Evolutionary conservation across 2,113 vertebrate species (phyloP).

Genomic region (Syngnathus floridae): DNA sequence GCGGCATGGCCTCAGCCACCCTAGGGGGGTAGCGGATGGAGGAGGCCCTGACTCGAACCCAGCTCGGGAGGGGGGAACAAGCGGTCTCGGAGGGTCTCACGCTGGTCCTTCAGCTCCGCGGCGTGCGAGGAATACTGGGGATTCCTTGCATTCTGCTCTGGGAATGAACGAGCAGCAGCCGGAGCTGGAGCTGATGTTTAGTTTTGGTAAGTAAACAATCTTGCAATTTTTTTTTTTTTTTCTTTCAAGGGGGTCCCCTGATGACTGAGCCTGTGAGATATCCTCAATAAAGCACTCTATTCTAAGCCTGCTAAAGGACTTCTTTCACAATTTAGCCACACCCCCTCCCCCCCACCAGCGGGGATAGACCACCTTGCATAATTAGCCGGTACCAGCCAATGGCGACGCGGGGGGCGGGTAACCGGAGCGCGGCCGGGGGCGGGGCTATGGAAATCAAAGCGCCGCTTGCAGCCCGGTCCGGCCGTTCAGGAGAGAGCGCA

Average conservation of each 20-base stretch:
- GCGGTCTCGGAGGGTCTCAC: constrained; percentile 49
- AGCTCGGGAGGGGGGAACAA: constrained; percentile 25
- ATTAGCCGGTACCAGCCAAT: constrained; percentile 71
- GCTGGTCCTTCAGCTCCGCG: constrained; percentile 40
- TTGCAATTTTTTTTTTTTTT: constrained; percentile 58
- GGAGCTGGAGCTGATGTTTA: constrained; percentile 58
- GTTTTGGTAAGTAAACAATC: constrained; percentile 67
- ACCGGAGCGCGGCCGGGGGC: constrained; percentile 71
- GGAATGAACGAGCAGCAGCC: constrained; percentile 61
- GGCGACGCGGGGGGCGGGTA: constrained; percentile 59
- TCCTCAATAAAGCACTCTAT: constrained; percentile 81
- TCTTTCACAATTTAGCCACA: constrained; percentile 74
- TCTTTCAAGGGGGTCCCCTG: constrained; percentile 59
- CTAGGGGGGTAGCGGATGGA: constrained; percentile 49
- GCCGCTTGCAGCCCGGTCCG: constrained; percentile 41
- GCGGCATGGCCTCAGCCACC: constrained; percentile 42
- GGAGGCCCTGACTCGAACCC: constrained; percentile 54
- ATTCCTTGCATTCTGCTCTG: constrained; percentile 73
- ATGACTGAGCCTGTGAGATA: constrained; percentile 76
- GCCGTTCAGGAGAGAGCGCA: neutral
- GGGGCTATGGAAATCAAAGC: constrained; percentile 78
- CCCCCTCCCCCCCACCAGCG: constrained; percentile 57
- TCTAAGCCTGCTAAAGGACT: constrained; percentile 76
- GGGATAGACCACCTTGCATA: constrained; percentile 79
- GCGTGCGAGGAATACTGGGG: constrained; percentile 60